A percentile compares a stretch with the other conserved stretches of the same genome.
Evolutionary conservation across 1,140 invertebrate species (phyloP).

Genomic region (Atopsyche davidsoni): DNA sequence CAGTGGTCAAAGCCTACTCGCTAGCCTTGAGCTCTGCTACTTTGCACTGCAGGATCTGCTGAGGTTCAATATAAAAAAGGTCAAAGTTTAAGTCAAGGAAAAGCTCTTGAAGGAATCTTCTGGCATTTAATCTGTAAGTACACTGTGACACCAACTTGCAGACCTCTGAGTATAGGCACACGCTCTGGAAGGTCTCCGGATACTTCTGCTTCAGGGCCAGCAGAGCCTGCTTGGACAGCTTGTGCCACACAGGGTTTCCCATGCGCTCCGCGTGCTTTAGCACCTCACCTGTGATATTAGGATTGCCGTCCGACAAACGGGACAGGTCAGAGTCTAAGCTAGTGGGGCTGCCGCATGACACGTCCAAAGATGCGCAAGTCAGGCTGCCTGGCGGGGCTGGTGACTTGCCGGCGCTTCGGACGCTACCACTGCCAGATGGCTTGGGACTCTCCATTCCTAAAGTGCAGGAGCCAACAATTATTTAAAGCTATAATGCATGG

Average conservation of each 20-base stretch:
- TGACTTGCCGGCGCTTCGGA: slow-evolving; percentile 18
- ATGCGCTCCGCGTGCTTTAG: slow-evolving; percentile 59
- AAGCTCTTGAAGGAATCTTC: slow-evolving; percentile 89
- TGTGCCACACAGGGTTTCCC: slow-evolving; percentile 62
- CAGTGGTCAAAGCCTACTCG: too few species aligned
- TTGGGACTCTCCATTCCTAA: slow-evolving; percentile 28
- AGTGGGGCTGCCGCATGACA: slow-evolving; percentile 29
- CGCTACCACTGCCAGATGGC: slow-evolving; percentile 20
- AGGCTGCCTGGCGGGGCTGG: slow-evolving; percentile 19
- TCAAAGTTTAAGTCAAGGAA: slow-evolving; percentile 84
- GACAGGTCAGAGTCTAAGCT: slow-evolving; percentile 32
- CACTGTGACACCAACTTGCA: slow-evolving; percentile 70
- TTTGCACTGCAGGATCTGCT: slow-evolving; percentile 33
- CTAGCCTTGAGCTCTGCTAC: slow-evolving; percentile 10
- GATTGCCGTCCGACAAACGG: slow-evolving; percentile 29
- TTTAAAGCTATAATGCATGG: too few species aligned
- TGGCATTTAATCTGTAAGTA: slow-evolving; percentile 73
- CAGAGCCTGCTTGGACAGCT: slow-evolving; percentile 59
- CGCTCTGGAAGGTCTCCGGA: slow-evolving; percentile 75
- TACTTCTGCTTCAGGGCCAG: slow-evolving; percentile 81
- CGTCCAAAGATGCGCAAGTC: slow-evolving; percentile 23
- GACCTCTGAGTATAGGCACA: slow-evolving; percentile 91
- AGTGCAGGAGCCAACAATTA: slow-evolving; percentile 9
- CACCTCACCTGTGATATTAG: slow-evolving; percentile 47
- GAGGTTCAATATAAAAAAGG: slow-evolving; percentile 46